Conservation (phyloP, 2,113 vertebrate species). For the Mobula hypostoma region DNA sequence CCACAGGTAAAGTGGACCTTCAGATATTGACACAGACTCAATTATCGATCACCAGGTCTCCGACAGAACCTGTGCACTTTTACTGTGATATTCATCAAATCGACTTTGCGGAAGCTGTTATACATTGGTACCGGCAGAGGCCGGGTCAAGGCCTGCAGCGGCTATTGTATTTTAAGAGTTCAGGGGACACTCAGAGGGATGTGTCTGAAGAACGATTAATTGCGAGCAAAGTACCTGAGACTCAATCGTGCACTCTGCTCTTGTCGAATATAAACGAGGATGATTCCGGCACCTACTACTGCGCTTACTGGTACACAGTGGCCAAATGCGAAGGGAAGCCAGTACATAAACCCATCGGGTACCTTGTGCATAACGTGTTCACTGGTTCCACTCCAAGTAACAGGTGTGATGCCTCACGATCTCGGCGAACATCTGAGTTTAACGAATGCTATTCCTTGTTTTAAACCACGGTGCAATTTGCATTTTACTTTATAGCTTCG, state of each 20-base stretch:
- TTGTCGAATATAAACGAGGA: not conserved
- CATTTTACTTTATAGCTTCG: not conserved
- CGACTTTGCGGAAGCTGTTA: not conserved
- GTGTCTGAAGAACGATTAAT: not conserved
- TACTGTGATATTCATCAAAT: not conserved
- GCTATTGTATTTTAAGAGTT: not conserved
- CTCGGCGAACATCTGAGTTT: not conserved
- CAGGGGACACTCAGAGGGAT: not conserved
- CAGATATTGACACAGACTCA: not conserved
- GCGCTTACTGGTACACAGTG: not conserved
- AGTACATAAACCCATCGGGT: not conserved
- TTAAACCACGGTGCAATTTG: not conserved
- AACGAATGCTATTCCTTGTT: not conserved
- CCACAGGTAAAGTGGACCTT: not conserved
- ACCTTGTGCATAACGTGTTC: not conserved
- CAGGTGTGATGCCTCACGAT: not conserved
- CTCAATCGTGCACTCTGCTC: not conserved
- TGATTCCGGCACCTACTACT: not conserved
- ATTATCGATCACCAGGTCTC: not conserved
- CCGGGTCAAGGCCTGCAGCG: not conserved
- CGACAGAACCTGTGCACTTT: not conserved
- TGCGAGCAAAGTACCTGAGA: not conserved
- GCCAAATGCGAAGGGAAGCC: not conserved
- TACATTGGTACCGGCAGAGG: conserved; percentile 17
- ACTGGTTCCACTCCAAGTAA: not conserved